Conservation (phyloP, 1,140 invertebrate species). For the Neomicropteryx cornuta region DNA sequence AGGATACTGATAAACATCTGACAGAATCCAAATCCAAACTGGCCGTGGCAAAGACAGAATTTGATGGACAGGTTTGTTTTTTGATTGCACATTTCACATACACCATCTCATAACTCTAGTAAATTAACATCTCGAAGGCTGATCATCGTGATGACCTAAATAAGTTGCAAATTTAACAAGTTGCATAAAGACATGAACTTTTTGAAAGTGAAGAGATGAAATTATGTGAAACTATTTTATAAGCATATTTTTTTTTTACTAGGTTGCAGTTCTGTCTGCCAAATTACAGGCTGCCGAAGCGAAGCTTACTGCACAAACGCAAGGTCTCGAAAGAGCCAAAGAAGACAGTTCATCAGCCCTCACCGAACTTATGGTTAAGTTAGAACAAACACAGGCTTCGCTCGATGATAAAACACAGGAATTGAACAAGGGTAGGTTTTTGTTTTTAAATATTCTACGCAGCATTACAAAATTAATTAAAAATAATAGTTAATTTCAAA, state of each 20-base stretch:
- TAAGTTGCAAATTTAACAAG: too few relatives aligned
- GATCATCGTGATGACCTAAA: too few relatives aligned
- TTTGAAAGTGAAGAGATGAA: too few relatives aligned
- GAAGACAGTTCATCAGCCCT: constrained; percentile 35
- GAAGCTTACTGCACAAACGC: constrained; percentile 33
- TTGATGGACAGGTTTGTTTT: constrained; percentile 34
- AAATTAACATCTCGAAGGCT: too few relatives aligned
- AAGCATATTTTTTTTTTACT: background rate
- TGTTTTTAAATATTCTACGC: constrained; percentile 6
- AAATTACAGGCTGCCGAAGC: constrained; percentile 35
- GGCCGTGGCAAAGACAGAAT: constrained; percentile 33
- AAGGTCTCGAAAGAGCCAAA: constrained; percentile 34
- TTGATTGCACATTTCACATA: too few relatives aligned
- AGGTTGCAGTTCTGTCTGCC: constrained; percentile 28
- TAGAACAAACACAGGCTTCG: constrained; percentile 33
- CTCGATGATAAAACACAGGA: constrained; percentile 37
- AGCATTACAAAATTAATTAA: background rate
- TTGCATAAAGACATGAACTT: too few relatives aligned
- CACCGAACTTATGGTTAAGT: constrained; percentile 32
- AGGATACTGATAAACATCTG: constrained; percentile 32
- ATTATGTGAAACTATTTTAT: too few relatives aligned
- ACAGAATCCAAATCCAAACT: constrained; percentile 36
- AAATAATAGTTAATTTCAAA: constrained; percentile 4
- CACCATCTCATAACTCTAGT: too few relatives aligned
- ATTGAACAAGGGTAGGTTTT: constrained; percentile 32